phyloP scores from a whole-genome alignment of 92 coral and sea anemone species.

The Scolanthus callimorphus region DNA sequence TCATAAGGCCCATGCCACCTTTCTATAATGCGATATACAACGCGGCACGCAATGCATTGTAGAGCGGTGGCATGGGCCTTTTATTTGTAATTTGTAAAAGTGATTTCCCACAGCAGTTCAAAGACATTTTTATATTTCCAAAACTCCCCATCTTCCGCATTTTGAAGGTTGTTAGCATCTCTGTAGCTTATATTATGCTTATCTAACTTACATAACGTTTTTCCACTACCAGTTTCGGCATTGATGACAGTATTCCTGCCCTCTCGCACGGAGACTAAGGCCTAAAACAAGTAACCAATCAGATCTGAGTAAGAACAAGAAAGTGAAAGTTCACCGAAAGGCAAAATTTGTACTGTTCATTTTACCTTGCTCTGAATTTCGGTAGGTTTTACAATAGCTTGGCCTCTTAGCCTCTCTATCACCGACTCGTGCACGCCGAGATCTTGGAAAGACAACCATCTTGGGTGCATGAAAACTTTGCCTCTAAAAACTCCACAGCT shows the following conservation, averaged over 20 bases:
- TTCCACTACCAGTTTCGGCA: slow-evolving; percentile 99
- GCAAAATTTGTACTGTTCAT: neutral
- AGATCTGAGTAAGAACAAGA: neutral
- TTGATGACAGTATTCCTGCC: slow-evolving; percentile 77
- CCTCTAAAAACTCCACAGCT: neutral
- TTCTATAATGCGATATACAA: too few species aligned
- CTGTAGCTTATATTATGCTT: too few species aligned
- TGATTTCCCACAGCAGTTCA: too few species aligned
- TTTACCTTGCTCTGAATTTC: slow-evolving; percentile 79
- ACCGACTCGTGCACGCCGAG: slow-evolving; percentile 52
- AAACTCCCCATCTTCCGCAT: too few species aligned
- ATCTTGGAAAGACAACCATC: slow-evolving; percentile 49
- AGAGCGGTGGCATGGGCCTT: too few species aligned
- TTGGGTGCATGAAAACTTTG: too few species aligned
- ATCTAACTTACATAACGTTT: slow-evolving; percentile 78
- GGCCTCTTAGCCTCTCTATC: slow-evolving; percentile 43
- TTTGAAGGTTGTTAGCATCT: too few species aligned
- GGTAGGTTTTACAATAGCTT: slow-evolving; percentile 51
- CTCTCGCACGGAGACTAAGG: slow-evolving; percentile 43
- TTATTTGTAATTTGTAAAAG: too few species aligned
- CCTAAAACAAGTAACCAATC: slow-evolving; percentile 34
- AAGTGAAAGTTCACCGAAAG: neutral
- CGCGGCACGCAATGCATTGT: too few species aligned
- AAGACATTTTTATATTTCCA: too few species aligned
- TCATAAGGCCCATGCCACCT: too few species aligned